Conservation (phyloP, 2,888 invertebrate species). For the Erebia ligea region DNA sequence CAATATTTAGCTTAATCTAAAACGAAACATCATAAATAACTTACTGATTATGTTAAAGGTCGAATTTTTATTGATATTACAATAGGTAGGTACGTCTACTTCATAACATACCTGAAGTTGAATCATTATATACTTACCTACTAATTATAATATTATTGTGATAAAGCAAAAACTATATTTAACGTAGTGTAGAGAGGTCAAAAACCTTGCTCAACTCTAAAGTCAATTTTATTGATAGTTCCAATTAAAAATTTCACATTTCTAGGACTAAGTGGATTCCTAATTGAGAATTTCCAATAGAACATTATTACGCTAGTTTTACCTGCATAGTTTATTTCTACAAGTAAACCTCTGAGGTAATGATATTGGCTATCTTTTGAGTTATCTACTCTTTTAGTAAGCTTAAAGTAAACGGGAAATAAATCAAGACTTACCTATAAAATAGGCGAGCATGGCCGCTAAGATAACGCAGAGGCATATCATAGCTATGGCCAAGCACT, state of each 20-base stretch:
- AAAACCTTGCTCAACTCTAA: background rate
- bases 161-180: background rate
- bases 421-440: conserved; percentile 89
- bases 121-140: background rate
- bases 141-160: background rate
- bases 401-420: too few relatives aligned
- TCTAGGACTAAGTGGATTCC: background rate
- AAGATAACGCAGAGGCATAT: conserved; percentile 95
- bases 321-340: too few relatives aligned
- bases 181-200: background rate
- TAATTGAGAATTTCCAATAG: too few relatives aligned
- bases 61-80: background rate
- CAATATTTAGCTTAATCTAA: background rate
- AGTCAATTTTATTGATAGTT: conserved; percentile 9
- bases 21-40: background rate
- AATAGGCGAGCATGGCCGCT: conserved; percentile 96
- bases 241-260: conserved; percentile 7
- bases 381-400: too few relatives aligned
- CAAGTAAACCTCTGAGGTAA: too few relatives aligned
- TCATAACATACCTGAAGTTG: background rate
- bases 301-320: too few relatives aligned
- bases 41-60: background rate
- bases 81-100: background rate
- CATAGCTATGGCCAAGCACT: conserved; percentile 96
- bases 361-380: too few relatives aligned